Evolutionary conservation across 1,140 invertebrate species (phyloP).

Genomic region (Bombus confusus): DNA sequence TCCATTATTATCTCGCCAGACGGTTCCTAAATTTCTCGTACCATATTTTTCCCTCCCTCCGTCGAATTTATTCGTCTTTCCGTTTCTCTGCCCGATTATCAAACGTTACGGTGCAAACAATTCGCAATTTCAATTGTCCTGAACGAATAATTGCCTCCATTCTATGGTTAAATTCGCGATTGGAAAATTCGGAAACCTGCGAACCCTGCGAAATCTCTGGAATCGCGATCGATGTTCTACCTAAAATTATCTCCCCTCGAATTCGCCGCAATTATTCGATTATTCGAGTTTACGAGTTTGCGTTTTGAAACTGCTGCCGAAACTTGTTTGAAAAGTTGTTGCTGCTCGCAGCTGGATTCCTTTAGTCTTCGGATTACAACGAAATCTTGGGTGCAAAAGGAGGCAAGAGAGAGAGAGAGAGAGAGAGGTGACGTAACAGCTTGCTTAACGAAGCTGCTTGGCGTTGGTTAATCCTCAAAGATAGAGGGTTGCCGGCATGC

Average conservation of each 20-base stretch:
- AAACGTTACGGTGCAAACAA: too few relatives aligned
- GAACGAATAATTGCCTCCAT: too few relatives aligned
- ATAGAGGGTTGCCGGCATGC: neutral
- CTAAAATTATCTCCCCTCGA: too few relatives aligned
- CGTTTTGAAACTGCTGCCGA: neutral
- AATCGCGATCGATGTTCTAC: too few relatives aligned
- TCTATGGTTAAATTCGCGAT: too few relatives aligned
- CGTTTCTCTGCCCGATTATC: too few relatives aligned
- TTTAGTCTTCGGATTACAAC: neutral
- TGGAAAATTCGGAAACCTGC: too few relatives aligned
- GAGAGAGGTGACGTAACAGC: constrained; percentile 17
- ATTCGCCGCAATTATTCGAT: neutral
- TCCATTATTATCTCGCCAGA: neutral
- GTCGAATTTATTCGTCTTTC: too few relatives aligned
- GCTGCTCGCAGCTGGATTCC: neutral
- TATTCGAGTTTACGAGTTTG: neutral
- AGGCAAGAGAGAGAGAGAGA: neutral
- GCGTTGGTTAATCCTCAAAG: constrained; percentile 20
- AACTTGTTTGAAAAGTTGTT: neutral
- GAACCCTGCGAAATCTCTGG: too few relatives aligned
- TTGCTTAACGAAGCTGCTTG: constrained; percentile 28
- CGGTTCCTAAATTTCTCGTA: neutral
- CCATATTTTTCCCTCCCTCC: too few relatives aligned
- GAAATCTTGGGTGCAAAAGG: neutral
- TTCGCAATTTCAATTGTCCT: too few relatives aligned